Conservation (phyloP, 2,113 vertebrate genomes). For the Myrmecophaga tridactyla region DNA sequence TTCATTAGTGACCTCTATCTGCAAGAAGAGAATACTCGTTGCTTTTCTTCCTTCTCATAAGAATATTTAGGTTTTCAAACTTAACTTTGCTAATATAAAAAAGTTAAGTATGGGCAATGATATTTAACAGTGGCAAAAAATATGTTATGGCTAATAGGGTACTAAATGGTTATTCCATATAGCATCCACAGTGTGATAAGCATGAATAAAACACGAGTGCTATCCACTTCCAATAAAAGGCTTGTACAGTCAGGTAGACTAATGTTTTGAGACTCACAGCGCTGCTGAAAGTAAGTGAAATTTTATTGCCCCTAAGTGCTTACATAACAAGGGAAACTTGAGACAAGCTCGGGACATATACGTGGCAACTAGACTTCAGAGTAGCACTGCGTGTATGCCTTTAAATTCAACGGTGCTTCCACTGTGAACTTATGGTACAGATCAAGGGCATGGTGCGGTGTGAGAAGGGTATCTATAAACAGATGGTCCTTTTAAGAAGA, state of each 20-base stretch:
- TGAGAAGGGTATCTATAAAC: conserved; percentile 71
- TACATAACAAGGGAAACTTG: conserved; percentile 80
- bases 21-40: conserved; percentile 82
- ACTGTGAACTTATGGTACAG: conserved; percentile 68
- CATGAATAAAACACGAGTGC: conserved; percentile 58
- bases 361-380: conserved; percentile 66
- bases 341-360: conserved; percentile 65
- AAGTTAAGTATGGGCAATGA: background rate
- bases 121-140: conserved; percentile 61
- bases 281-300: conserved; percentile 69
- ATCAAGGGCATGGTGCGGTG: conserved; percentile 69
- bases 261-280: conserved; percentile 51
- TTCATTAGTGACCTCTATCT: conserved; percentile 91
- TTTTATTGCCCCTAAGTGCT: conserved; percentile 78
- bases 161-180: conserved; percentile 37
- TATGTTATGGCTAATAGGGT: conserved; percentile 36
- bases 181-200: background rate
- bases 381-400: conserved; percentile 65
- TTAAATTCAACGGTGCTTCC: conserved; percentile 68
- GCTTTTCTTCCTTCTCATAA: conserved; percentile 53
- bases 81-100: conserved; percentile 36
- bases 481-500: conserved; percentile 79
- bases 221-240: background rate
- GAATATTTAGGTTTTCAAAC: conserved; percentile 25
- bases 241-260: conserved; percentile 16